Conservation (phyloP, 2,113 vertebrate genomes). For the Heterotilapia buettikoferi region DNA sequence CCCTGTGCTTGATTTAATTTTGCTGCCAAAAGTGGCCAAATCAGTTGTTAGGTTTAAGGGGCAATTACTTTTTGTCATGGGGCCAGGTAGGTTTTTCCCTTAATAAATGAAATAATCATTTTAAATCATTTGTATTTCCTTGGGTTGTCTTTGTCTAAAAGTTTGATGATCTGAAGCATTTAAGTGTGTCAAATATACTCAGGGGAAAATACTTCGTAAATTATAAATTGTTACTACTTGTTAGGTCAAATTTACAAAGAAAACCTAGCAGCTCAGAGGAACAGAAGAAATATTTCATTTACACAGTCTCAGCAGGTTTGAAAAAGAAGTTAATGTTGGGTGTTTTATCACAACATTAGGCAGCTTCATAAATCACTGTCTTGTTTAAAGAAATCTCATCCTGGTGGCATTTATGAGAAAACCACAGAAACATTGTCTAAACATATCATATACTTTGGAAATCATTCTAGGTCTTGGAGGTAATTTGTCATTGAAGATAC, state of each 20-base stretch:
- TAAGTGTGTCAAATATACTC: neutral
- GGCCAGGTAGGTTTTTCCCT: neutral
- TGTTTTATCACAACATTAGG: neutral
- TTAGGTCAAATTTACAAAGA: neutral
- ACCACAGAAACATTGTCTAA: neutral
- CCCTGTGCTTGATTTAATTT: neutral
- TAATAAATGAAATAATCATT: neutral
- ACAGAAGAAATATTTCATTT: neutral
- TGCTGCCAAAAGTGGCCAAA: neutral
- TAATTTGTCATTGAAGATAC: neutral
- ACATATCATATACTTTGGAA: neutral
- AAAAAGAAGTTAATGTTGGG: neutral
- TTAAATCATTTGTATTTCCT: neutral
- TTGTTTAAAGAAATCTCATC: neutral
- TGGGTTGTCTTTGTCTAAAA: neutral
- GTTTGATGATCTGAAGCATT: neutral
- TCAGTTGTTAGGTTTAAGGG: neutral
- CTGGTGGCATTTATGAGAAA: neutral
- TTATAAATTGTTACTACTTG: neutral
- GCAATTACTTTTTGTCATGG: neutral
- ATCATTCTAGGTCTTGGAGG: neutral
- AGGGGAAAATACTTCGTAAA: neutral
- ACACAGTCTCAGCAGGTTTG: neutral
- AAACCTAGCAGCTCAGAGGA: neutral
- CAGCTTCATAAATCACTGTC: neutral